phyloP scores from a whole-genome alignment of 2,888 invertebrate species.

The Andrena haemorrhoa region DNA sequence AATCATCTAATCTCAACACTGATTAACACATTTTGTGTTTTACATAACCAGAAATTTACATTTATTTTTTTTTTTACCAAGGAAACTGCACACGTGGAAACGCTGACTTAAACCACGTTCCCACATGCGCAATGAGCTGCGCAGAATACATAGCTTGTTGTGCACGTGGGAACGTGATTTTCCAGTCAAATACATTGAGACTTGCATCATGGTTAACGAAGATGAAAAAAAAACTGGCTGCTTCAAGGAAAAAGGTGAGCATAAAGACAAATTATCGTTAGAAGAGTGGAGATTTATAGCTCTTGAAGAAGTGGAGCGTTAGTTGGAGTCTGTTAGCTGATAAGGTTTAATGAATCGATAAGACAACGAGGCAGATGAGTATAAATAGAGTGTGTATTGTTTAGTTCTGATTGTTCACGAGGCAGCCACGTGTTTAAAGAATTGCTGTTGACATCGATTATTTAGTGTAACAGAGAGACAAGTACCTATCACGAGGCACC shows the following conservation, averaged over 20 bases:
- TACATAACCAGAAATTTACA: not conserved
- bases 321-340: not conserved
- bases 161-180: not conserved
- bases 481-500: slow-evolving; percentile 39
- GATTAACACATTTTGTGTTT: not conserved
- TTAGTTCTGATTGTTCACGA: slow-evolving; percentile 50
- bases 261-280: not conserved
- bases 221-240: not conserved
- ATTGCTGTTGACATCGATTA: slow-evolving; percentile 54
- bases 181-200: not conserved
- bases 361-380: not conserved
- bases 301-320: not conserved
- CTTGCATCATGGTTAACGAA: too few relatives aligned
- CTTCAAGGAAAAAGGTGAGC: not conserved
- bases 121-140: too few relatives aligned
- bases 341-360: slow-evolving; percentile 29
- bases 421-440: slow-evolving; percentile 48
- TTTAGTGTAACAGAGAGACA: slow-evolving; percentile 37
- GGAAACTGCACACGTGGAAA: too few relatives aligned
- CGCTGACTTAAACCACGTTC: too few relatives aligned
- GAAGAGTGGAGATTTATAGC: not conserved
- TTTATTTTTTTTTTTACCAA: not conserved
- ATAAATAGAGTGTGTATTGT: slow-evolving; percentile 18
- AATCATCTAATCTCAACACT: not conserved
- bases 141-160: not conserved